Evolutionary conservation across 2,888 invertebrate genomes (phyloP).

Genomic region (Phytoseiulus persimilis): DNA sequence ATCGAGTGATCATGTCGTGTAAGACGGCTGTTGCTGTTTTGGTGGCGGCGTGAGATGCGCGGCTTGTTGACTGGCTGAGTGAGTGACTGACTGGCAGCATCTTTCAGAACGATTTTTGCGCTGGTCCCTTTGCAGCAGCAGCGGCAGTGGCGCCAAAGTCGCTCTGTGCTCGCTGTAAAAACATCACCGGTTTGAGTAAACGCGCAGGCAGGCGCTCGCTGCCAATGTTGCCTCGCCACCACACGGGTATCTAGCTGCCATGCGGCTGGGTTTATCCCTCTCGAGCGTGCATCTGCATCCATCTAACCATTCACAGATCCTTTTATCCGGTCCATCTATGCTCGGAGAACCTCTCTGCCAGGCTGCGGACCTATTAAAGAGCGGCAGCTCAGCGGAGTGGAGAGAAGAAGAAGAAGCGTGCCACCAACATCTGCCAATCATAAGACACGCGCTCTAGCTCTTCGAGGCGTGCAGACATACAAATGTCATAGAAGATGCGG

Average conservation of each 20-base stretch:
- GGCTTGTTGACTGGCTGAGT: not conserved
- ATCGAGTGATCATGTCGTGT: not conserved
- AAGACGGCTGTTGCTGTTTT: not conserved
- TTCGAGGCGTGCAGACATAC: not conserved
- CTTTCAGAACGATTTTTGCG: not conserved
- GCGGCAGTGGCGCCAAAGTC: not conserved
- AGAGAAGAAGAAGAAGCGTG: not conserved
- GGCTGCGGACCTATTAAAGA: not conserved
- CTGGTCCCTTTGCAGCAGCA: not conserved
- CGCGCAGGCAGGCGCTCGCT: not conserved
- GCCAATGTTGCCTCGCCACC: not conserved
- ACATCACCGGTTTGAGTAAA: not conserved
- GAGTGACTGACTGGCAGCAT: not conserved
- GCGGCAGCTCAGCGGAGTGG: not conserved
- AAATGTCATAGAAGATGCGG: not conserved
- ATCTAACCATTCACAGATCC: not conserved
- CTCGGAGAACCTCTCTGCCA: not conserved
- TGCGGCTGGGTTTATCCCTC: not conserved
- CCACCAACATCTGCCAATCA: not conserved
- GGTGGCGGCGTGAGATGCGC: not conserved
- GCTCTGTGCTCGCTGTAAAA: not conserved
- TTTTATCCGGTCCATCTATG: not conserved
- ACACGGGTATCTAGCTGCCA: not conserved
- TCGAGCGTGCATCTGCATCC: not conserved
- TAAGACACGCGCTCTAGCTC: not conserved